phyloP scores from a whole-genome alignment of 2,113 vertebrate genomes.

The Manacus vitellinus region DNA sequence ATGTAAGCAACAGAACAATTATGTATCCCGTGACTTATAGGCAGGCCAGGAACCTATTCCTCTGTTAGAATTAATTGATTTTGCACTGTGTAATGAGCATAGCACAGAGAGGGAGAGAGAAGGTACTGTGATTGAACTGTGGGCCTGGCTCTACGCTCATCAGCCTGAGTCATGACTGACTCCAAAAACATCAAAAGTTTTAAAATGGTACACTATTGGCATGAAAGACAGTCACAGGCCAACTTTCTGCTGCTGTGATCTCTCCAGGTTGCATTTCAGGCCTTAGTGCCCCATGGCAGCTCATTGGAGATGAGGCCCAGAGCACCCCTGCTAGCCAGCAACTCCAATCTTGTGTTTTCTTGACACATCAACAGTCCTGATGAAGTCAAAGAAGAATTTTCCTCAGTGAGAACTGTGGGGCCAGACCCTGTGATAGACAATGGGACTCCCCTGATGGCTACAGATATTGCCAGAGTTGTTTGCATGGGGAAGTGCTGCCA shows the following conservation, averaged over 20 bases:
- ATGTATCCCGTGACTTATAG: conserved; percentile 55
- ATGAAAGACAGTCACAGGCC: not conserved
- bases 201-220: fast-evolving
- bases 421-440: not conserved
- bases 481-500: not conserved
- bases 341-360: not conserved
- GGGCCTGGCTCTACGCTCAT: not conserved
- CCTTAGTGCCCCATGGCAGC: not conserved
- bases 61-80: conserved; percentile 71
- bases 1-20: conserved; percentile 70
- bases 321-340: not conserved
- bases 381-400: not conserved
- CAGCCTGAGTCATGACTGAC: not conserved
- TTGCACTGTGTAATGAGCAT: conserved; percentile 23
- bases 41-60: conserved; percentile 41
- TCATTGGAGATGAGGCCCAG: not conserved
- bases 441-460: not conserved
- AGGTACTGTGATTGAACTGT: conserved; percentile 29
- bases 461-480: not conserved
- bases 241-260: not conserved
- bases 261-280: not conserved
- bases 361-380: not conserved
- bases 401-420: not conserved
- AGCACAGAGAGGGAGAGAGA: conserved; percentile 2
- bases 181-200: not conserved